Conservation (phyloP, 2,797 vertebrate genomes). For the Sebastes steindachneri region DNA sequence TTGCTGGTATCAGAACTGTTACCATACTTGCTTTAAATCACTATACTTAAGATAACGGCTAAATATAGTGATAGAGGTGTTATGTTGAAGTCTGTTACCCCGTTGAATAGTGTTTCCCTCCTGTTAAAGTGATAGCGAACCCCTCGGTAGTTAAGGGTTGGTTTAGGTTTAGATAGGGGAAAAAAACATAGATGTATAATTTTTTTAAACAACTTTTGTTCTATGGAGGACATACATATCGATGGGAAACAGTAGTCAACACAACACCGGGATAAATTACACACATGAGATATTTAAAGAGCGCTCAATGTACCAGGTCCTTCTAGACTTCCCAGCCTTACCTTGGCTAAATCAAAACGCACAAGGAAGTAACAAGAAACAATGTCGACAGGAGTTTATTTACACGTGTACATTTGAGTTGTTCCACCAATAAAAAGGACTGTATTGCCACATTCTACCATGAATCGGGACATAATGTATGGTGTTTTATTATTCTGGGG, state of each 20-base stretch:
- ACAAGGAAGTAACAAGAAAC: background rate
- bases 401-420: conserved; percentile 77
- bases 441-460: conserved; percentile 60
- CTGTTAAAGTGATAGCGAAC: no score
- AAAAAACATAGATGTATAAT: no score
- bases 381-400: conserved; percentile 82
- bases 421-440: conserved; percentile 60
- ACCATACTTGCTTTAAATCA: background rate
- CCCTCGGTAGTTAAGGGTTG: no score
- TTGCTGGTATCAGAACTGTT: background rate
- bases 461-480: conserved; percentile 11
- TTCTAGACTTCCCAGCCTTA: no score
- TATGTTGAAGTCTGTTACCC: no score
- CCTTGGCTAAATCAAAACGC: background rate
- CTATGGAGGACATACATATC: no score
- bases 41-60: background rate
- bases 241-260: no score
- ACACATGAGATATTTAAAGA: background rate
- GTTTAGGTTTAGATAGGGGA: no score
- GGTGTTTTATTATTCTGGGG: conserved; percentile 1
- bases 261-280: background rate
- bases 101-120: no score
- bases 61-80: background rate
- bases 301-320: background rate
- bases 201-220: no score